phyloP scores from a whole-genome alignment of 2,113 vertebrate genomes.

The Thalassoma bifasciatum region DNA sequence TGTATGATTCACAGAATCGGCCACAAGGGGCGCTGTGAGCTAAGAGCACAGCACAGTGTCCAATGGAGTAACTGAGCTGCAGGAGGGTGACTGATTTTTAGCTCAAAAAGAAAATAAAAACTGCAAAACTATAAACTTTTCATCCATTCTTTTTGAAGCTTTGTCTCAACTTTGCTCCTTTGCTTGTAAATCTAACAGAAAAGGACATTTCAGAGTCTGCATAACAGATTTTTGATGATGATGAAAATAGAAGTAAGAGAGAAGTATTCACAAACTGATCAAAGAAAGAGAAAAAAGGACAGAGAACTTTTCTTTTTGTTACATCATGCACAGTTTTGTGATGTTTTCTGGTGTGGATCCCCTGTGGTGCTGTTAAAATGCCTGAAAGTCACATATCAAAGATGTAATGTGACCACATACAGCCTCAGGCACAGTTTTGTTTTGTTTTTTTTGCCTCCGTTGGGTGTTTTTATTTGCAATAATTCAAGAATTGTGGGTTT shows the following conservation, averaged over 20 bases:
- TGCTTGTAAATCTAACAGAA: not conserved
- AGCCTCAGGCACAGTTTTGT: not conserved
- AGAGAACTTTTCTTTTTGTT: not conserved
- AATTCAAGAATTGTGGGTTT: too few species aligned
- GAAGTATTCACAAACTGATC: not conserved
- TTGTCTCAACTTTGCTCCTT: not conserved
- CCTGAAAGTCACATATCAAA: not conserved
- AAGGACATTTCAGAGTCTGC: slow-evolving; percentile 1
- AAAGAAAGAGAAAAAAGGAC: not conserved
- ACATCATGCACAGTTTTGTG: not conserved
- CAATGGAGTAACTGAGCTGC: slow-evolving; percentile 5
- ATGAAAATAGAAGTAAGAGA: slow-evolving; percentile 1
- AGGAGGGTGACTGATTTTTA: not conserved
- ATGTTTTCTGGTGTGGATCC: not conserved
- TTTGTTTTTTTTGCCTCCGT: not conserved
- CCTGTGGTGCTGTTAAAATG: not conserved
- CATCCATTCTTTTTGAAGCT: not conserved
- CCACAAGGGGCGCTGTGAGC: slow-evolving; percentile 65
- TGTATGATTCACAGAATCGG: not conserved
- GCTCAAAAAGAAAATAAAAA: not conserved
- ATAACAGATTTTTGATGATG: not conserved
- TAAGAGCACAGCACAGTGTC: slow-evolving; percentile 24
- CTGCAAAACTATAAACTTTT: not conserved
- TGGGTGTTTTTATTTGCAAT: not conserved
- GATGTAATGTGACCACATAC: not conserved